These are phyloP conservation scores for Eustalomyia histrio DNA, from an alignment of 2,888 invertebrate genomes.

Conservation along the genomic window DNA sequence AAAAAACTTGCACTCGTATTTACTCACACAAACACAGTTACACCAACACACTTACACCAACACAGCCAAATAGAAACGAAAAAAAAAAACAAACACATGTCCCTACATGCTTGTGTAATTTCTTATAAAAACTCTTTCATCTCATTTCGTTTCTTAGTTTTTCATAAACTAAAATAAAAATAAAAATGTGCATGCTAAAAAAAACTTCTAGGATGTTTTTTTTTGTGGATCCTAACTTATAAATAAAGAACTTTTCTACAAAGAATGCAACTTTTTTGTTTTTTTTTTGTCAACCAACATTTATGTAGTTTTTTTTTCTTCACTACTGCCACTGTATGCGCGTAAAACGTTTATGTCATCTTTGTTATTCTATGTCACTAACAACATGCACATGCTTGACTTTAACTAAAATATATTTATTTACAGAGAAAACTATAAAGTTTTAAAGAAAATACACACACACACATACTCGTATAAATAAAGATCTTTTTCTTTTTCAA, in stretches of 20 bases:
- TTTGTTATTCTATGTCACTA: slow-evolving; percentile 55
- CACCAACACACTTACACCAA: slow-evolving; percentile 2
- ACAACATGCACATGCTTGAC: slow-evolving; percentile 51
- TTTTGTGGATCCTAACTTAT: slow-evolving; percentile 19
- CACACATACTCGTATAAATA: too few species aligned
- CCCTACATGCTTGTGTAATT: slow-evolving; percentile 15
- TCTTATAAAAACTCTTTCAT: slow-evolving; percentile 18
- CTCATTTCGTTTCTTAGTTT: slow-evolving; percentile 4
- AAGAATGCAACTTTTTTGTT: slow-evolving; percentile 19
- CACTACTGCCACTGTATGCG: neutral
- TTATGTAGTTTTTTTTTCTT: neutral
- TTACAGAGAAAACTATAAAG: slow-evolving; percentile 2
- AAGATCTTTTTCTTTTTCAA: neutral
- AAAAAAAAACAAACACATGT: slow-evolving; percentile 15
- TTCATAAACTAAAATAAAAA: slow-evolving; percentile 33
- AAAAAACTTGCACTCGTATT: neutral
- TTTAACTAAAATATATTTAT: slow-evolving; percentile 35
- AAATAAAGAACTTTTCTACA: slow-evolving; percentile 47
- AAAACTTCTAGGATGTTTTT: slow-evolving; percentile 33
- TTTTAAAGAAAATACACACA: neutral
- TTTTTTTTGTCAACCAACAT: slow-evolving; percentile 1
- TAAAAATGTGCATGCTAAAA: slow-evolving; percentile 40
- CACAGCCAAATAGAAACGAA: neutral
- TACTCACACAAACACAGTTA: slow-evolving; percentile 3
- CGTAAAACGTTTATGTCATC: slow-evolving; percentile 61